Base-by-base conservation (phyloP, 2,888 invertebrate species). In the Melikaiella ostensackeni region DNA sequence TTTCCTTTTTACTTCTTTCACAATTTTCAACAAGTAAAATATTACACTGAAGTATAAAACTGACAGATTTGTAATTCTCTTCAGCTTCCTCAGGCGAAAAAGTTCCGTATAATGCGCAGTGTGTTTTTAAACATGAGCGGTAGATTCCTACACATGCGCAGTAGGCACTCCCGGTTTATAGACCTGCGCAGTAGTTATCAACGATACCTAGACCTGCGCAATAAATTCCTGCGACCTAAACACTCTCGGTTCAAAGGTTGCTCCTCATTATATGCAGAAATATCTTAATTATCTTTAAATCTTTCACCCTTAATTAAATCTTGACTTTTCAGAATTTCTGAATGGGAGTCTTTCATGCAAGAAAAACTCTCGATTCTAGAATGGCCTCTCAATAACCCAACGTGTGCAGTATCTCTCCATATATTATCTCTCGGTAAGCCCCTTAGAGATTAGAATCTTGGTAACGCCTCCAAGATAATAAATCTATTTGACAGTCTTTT, bases 381-480 rank as follows among this genome's bases (percentile, higher is more conserved):
- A 70, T 70, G 19, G 33, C 70, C 70, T 50, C 46, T 70, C 30
- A 70, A 46, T 70, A 70, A 46, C 27, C 16, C 50, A 50, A 50
- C 30, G 50, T 70, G 30, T 70, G 30, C 70, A 50, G 46, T 42
- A 50, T 70, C 70, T 50, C 50, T 11, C 50, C 30, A 50, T 70
- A 50, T 70, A 70, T 70, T 70, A 50, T 70, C 46, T 70, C 50
- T 70, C 30, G 50, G 50, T 70, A 70, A 46, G 46, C 50, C 70
- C 46, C 50, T 33, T n/a, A n/a, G 24, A 70, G 70, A 70, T 70
- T 70, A 50, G 46, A 70, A 70, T 70, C 70, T 70, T 11, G 46
- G 50, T 46, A 50, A 70, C 70, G 70, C 70, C 70, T 70, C 30
- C 50, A 46, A 9, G 70, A 50, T 30, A 70, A 70, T 70, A 70